Conservation (phyloP, 1,140 invertebrate species). For the Scaptodrosophila lebanonensis region DNA sequence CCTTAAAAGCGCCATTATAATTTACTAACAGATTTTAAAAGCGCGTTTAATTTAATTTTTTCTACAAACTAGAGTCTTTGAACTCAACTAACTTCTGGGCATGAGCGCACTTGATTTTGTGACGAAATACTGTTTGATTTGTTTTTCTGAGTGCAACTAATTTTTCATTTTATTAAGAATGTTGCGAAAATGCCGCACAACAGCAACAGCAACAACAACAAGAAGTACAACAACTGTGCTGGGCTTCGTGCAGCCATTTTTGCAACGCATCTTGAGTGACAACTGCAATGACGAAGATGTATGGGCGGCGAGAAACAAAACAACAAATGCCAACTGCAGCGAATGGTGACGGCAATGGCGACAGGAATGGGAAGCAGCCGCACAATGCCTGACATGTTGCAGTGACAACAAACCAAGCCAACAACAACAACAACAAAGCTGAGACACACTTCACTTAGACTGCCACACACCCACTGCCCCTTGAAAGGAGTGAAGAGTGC, state of each 20-base stretch:
- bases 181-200: slow-evolving; percentile 33
- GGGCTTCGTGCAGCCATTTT: slow-evolving; percentile 43
- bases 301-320: slow-evolving; percentile 31
- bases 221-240: too few species aligned
- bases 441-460: slow-evolving; percentile 3
- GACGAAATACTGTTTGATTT: slow-evolving; percentile 1
- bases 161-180: slow-evolving; percentile 28
- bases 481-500: slow-evolving; percentile 11
- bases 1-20: too few species aligned
- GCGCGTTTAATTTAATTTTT: too few species aligned
- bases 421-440: slow-evolving; percentile 43
- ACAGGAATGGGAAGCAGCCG: not conserved
- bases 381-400: slow-evolving; percentile 26
- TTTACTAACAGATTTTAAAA: too few species aligned
- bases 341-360: slow-evolving; percentile 4
- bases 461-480: not conserved
- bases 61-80: too few species aligned
- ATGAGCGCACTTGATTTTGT: slow-evolving; percentile 22
- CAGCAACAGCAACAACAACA: too few species aligned
- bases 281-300: slow-evolving; percentile 68
- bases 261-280: slow-evolving; percentile 55
- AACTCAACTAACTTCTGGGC: too few species aligned
- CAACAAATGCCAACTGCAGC: slow-evolving; percentile 7
- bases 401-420: slow-evolving; percentile 53
- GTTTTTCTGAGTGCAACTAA: slow-evolving; percentile 15